Evolutionary conservation across 2,888 invertebrate genomes (phyloP).

Genomic region (Cheilosia urbana): DNA sequence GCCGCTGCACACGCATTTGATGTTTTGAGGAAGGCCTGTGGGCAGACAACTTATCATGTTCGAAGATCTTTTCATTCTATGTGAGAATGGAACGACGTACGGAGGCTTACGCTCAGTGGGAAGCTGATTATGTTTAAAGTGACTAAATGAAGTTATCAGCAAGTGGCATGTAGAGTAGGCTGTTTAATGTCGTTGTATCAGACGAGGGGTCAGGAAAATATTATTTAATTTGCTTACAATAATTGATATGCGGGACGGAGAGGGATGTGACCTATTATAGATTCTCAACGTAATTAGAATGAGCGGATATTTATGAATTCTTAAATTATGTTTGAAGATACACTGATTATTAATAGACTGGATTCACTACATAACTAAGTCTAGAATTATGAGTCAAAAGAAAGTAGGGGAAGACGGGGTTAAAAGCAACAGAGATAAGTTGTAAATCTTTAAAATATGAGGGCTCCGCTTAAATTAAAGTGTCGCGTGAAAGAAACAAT

Average conservation of each 20-base stretch:
- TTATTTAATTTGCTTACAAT: slow-evolving; percentile 50
- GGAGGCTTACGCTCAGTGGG: slow-evolving; percentile 9
- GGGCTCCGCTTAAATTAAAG: no score
- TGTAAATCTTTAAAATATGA: no score
- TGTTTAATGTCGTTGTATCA: background rate
- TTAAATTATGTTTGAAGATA: no score
- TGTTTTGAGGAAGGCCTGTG: slow-evolving; percentile 28
- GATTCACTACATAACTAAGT: no score
- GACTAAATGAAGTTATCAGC: slow-evolving; percentile 18
- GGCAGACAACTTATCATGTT: slow-evolving; percentile 16
- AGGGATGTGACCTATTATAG: slow-evolving; percentile 58
- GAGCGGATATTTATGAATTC: background rate
- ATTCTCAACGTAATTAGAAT: slow-evolving; percentile 35
- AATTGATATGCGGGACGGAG: slow-evolving; percentile 36
- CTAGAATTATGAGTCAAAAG: no score
- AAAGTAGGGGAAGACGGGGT: no score
- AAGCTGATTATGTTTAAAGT: slow-evolving; percentile 32
- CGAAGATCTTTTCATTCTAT: slow-evolving; percentile 3
- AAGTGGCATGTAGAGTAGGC: background rate
- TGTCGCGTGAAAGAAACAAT: no score
- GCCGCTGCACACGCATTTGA: background rate
- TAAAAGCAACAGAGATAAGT: no score
- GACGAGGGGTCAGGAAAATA: background rate
- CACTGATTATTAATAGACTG: no score
- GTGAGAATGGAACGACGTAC: background rate